phyloP scores from a whole-genome alignment of 2,797 vertebrate genomes.

The Chaenodraco wilsoni region DNA sequence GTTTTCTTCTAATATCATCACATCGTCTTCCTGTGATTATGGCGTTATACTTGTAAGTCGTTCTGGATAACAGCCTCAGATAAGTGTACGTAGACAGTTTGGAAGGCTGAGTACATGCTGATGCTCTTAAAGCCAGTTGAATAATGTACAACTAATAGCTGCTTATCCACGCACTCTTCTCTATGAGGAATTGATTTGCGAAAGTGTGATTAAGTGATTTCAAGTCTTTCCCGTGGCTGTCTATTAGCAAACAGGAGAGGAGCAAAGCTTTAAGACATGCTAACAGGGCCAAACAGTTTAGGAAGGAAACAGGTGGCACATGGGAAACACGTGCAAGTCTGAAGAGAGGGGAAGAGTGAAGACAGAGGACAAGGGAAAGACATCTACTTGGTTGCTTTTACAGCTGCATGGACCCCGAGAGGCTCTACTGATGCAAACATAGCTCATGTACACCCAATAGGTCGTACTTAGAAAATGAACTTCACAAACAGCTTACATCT shows the following conservation, averaged over 20 bases:
- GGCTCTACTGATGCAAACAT: not conserved
- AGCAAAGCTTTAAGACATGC: too few species aligned
- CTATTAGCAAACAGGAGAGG: too few species aligned
- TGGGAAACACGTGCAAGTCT: too few species aligned
- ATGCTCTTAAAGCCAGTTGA: not conserved
- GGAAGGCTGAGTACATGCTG: not conserved
- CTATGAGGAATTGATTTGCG: conserved; percentile 8
- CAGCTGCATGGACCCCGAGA: not conserved
- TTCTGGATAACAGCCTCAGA: conserved; percentile 11
- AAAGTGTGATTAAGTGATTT: conserved; percentile 8
- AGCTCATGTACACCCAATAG: not conserved
- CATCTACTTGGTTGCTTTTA: not conserved
- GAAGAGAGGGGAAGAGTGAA: too few species aligned
- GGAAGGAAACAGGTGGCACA: too few species aligned
- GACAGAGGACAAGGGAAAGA: not conserved
- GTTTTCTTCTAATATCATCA: conserved; percentile 16
- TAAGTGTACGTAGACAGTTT: not conserved
- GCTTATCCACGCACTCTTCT: not conserved
- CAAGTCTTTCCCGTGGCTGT: not conserved
- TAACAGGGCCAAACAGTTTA: too few species aligned
- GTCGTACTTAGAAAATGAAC: not conserved
- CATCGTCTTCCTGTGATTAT: conserved; percentile 21
- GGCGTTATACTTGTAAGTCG: conserved; percentile 1
- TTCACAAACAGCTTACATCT: too few species aligned
- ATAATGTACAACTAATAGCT: not conserved